A percentile compares a stretch with the other conserved stretches of the same genome.
These are phyloP conservation scores for Lerista edwardsae DNA, from an alignment of 2,797 vertebrate genomes.

Conservation along the genomic window DNA sequence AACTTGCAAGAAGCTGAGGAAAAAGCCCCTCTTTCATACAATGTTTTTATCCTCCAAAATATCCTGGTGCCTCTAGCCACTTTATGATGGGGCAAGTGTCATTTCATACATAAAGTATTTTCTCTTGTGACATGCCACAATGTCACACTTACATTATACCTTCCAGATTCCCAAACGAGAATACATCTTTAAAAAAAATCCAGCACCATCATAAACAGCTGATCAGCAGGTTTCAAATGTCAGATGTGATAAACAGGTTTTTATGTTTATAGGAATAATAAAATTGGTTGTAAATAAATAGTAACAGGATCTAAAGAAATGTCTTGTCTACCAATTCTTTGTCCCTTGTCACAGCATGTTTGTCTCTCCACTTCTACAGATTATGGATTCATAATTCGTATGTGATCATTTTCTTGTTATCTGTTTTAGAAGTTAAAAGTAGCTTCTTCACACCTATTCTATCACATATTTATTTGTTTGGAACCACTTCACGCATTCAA, in stretches of 20 bases:
- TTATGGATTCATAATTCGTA: not conserved
- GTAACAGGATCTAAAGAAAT: constrained; percentile 13
- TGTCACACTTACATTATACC: constrained; percentile 8
- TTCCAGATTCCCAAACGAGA: constrained; percentile 16
- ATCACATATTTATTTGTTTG: not conserved
- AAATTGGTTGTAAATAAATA: constrained; percentile 24
- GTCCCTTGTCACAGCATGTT: not conserved
- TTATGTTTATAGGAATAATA: constrained; percentile 27
- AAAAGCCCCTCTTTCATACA: not conserved
- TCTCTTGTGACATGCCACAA: constrained; percentile 10
- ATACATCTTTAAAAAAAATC: constrained; percentile 2
- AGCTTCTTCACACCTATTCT: not conserved
- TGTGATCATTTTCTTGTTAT: not conserved
- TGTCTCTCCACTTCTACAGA: not conserved
- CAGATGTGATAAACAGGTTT: constrained; percentile 21
- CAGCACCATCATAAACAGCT: constrained; percentile 24
- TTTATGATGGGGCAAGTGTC: constrained; percentile 8
- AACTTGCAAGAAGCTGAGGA: not conserved
- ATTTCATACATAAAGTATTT: constrained; percentile 32
- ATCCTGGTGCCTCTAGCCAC: not conserved
- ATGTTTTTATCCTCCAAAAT: constrained; percentile 2
- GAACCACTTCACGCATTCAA: not conserved
- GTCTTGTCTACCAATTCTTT: not conserved
- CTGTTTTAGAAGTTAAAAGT: not conserved
- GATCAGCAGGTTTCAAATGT: constrained; percentile 18